Percentiles rank a stretch among this genome's conserved stretches.
Evolutionary conservation across 2,888 invertebrate species (phyloP).

Genomic region (Autographa pulchrina): DNA sequence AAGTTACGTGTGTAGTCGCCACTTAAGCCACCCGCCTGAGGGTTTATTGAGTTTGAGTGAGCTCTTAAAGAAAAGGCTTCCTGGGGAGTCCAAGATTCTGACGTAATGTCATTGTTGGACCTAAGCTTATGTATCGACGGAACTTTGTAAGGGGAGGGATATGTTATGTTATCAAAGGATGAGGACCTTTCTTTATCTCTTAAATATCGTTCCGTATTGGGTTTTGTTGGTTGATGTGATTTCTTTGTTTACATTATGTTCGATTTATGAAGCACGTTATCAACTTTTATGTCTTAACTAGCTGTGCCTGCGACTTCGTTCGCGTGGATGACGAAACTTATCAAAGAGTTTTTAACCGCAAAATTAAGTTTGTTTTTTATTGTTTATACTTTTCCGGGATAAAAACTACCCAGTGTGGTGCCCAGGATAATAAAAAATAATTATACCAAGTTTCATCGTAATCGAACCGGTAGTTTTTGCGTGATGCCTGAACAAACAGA

Average conservation of each 20-base stretch:
- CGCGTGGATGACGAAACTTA: too few species aligned
- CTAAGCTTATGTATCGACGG: slow-evolving; percentile 28
- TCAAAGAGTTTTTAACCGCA: too few species aligned
- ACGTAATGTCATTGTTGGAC: slow-evolving; percentile 49
- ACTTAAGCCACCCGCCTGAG: slow-evolving; percentile 67
- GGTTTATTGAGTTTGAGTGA: slow-evolving; percentile 72
- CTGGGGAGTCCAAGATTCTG: slow-evolving; percentile 54
- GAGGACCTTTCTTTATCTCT: neutral
- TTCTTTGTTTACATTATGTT: neutral
- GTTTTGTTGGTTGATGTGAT: neutral
- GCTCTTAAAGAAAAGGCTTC: slow-evolving; percentile 67
- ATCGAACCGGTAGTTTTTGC: too few species aligned
- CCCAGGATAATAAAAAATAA: too few species aligned
- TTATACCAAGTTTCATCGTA: too few species aligned
- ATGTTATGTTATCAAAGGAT: slow-evolving; percentile 3
- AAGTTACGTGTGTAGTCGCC: slow-evolving; percentile 72
- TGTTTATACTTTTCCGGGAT: too few species aligned
- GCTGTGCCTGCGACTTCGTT: too few species aligned
- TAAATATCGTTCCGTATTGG: neutral
- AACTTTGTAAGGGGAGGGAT: slow-evolving; percentile 5
- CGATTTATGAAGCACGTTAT: too few species aligned
- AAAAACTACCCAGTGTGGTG: too few species aligned
- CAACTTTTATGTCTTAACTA: too few species aligned
- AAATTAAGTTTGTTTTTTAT: too few species aligned
- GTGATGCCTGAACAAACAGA: too few species aligned